Evolutionary conservation across 2,113 vertebrate species (phyloP), one percentile per base, ranked within the genome.

Genomic region (Dicerorhinus sumatrensis): DNA sequence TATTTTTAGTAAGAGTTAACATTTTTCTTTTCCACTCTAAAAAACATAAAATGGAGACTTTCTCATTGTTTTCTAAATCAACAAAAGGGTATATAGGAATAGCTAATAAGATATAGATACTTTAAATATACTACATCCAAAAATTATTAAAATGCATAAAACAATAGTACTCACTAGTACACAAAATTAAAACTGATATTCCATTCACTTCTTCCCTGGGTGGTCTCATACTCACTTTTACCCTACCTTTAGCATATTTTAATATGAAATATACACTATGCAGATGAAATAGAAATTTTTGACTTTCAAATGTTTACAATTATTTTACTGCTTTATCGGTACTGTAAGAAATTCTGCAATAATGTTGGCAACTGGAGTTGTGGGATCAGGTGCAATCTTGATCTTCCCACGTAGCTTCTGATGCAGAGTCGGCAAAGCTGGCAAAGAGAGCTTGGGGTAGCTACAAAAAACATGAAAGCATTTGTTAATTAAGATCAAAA

Each of bases 341-440:
- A 99, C 97, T 99, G 99, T 93, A 99, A 98, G 99, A 99, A 99
- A 96, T 98, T 99, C 98, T 99, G 99, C 91, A 99, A 97, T 83
- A 99, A 97, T 6, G 98, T 99, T 79, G 99, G 99, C 96, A 99
- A 92, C 87, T 99, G 99, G 12, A 99, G 99, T 72, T 99, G 99
- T 48, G 99, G 98, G 67, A 99, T 98, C 27, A 99, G 99, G 88
- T 99, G 99, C 39, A 99, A 98, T 85, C 99, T 98, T 46, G 99
- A 97, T 65, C 99, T 99, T 88, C 99, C 99, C 16, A 99, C 96
- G 86, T 98, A 99, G 95, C 96, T 99, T 94, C 99, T 98, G 98
- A 99, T 99, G 97, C 99, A 91, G 70, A 99, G 99, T 92, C 99
- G 99, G 94, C 99, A 99, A 56, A 99, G 98, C 93, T 99, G 99